phyloP scores from a whole-genome alignment of 2,113 vertebrate genomes.

The Melanerpes aurifrons region DNA sequence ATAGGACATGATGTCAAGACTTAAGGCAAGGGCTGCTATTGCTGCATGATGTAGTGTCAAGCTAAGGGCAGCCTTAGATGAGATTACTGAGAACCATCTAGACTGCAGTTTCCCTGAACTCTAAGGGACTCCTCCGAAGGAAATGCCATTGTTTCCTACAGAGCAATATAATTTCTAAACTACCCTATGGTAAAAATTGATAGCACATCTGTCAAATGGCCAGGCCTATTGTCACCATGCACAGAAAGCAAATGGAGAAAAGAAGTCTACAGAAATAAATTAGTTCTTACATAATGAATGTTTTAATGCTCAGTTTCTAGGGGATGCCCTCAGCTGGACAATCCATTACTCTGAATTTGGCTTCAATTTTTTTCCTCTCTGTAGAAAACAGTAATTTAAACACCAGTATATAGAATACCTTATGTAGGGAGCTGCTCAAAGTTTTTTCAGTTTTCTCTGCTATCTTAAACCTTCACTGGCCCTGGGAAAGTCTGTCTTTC shows the following conservation, averaged over 20 bases:
- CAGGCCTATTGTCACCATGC: accelerated
- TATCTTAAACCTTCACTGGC: neutral
- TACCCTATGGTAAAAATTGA: neutral
- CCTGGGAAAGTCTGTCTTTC: neutral
- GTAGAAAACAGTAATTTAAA: neutral
- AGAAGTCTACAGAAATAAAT: neutral
- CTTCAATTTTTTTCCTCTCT: neutral
- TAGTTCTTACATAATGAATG: neutral
- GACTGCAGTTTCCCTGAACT: neutral
- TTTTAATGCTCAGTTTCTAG: neutral
- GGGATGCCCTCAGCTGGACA: neutral
- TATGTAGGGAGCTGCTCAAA: neutral
- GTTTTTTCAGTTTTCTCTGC: neutral
- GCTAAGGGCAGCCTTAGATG: neutral
- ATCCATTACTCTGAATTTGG: neutral
- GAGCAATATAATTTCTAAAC: neutral
- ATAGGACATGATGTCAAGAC: neutral
- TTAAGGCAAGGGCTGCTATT: neutral
- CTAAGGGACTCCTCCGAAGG: neutral
- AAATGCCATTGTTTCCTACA: neutral
- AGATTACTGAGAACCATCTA: neutral
- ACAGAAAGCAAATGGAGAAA: neutral
- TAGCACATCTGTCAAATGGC: neutral
- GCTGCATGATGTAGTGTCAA: neutral
- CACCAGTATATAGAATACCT: neutral